Evolutionary conservation across 2,113 vertebrate genomes (phyloP), one percentile per base, ranked within the genome.

Genomic region (Taxidea taxus): DNA sequence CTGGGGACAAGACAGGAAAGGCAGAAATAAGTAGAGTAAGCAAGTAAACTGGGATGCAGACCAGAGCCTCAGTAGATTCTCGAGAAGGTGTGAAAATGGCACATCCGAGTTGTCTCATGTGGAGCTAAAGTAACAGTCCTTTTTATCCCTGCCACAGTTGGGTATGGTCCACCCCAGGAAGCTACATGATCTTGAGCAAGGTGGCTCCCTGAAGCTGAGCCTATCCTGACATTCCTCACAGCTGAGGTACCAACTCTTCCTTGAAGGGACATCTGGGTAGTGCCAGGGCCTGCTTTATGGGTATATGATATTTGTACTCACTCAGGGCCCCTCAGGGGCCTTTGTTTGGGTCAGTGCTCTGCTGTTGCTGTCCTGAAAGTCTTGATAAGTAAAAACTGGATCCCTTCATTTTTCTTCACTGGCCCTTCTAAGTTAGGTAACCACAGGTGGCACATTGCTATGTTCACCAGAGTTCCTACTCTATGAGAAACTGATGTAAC

Each of bases 241-340:
- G 37, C 15, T 62, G 44, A 42, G 1, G 44, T 11, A 91, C 4
- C 23, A 91, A 49, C 18, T 16, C 27, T 87, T 56, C 18, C 44
- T 20, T 39, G 15, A 80, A 86, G 15, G 15, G 29, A 42, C 23
- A 66, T n/a, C 82, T n/a, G 13, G 10, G 10, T 42, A 34, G 18
- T 37, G 20, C 13, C 12, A 27, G 4, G 13, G 44, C 6, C 39
- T 77, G 13, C 13, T 47, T 66, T 20, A n/a, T n/a, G 14, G 34
- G 51, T 5, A 1, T 15, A 16, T 42, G 39, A 7, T 14, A 21
- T 56, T 34, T 72, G 1, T 15, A 8, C 1, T 81, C n/a, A 14
- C 25, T 51, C 13, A n/a, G 12, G 5, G 0, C 2, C 10, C 37
- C 16, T 37, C 34, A 25, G 4, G 3, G 44, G 2, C 2, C 21